These are phyloP conservation scores for Pteria penguin DNA, from an alignment of 2,888 invertebrate genomes.

Conservation along the genomic window DNA sequence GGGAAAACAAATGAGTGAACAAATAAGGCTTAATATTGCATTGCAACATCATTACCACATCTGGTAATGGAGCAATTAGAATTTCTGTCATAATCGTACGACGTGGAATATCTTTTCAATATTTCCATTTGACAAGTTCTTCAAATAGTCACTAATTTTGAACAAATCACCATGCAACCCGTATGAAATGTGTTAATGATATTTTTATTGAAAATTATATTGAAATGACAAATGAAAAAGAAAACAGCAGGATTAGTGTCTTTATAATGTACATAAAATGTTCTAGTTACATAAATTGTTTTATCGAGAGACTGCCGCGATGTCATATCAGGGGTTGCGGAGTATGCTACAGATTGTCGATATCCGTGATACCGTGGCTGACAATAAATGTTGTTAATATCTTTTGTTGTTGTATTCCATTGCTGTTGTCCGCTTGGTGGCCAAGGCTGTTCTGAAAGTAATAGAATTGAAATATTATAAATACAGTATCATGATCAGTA, in stretches of 20 bases:
- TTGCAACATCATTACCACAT: slow-evolving; percentile 9
- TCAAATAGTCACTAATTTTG: too few species aligned
- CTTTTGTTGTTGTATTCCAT: too few species aligned
- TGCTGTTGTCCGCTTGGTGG: too few species aligned
- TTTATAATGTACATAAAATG: slow-evolving; percentile 19
- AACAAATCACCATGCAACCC: slow-evolving; percentile 3
- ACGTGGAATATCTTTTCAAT: too few species aligned
- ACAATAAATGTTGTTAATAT: too few species aligned
- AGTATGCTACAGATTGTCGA: slow-evolving; percentile 15
- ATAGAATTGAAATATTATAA: too few species aligned
- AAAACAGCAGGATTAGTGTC: slow-evolving; percentile 28
- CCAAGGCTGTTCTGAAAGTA: too few species aligned
- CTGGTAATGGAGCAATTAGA: background rate
- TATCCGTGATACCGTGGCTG: background rate
- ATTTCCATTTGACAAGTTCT: too few species aligned
- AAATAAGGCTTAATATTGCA: background rate
- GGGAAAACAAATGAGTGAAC: background rate
- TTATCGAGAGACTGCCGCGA: slow-evolving; percentile 26
- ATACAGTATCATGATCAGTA: too few species aligned
- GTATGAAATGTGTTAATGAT: background rate
- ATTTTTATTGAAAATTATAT: background rate
- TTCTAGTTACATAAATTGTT: slow-evolving; percentile 22
- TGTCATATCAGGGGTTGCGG: slow-evolving; percentile 30
- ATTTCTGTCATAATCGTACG: slow-evolving; percentile 21
- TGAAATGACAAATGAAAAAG: slow-evolving; percentile 1